phyloP scores from a whole-genome alignment of 2,113 vertebrate genomes.

The Embiotoca jacksoni region DNA sequence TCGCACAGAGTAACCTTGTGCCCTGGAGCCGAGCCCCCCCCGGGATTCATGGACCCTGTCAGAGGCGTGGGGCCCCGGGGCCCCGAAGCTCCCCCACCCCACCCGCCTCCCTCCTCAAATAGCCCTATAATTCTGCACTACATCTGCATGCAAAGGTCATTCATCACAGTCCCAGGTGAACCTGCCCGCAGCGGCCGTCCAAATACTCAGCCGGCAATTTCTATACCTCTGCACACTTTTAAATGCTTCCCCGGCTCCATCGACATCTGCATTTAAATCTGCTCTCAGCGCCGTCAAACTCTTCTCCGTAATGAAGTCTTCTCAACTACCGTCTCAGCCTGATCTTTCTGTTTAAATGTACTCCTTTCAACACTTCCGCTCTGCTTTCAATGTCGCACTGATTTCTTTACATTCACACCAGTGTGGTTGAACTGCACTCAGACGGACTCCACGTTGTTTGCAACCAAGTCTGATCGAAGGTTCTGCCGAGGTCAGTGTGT shows the following conservation, averaged over 20 bases:
- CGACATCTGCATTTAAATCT: slow-evolving; percentile 29
- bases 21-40: slow-evolving; percentile 51
- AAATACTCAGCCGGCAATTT: neutral
- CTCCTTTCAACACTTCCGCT: neutral
- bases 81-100: no score
- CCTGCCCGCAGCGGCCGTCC: slow-evolving; percentile 11
- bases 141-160: slow-evolving; percentile 65
- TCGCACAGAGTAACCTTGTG: slow-evolving; percentile 54
- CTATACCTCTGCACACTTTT: slow-evolving; percentile 24
- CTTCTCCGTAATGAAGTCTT: slow-evolving; percentile 16
- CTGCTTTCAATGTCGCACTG: no score
- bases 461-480: no score
- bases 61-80: slow-evolving; percentile 45
- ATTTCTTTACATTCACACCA: neutral
- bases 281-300: neutral
- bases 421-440: no score
- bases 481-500: no score
- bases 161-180: slow-evolving; percentile 62
- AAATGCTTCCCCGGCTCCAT: neutral
- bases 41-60: slow-evolving; percentile 75
- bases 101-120: slow-evolving; percentile 31
- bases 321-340: neutral
- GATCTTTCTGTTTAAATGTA: slow-evolving; percentile 11
- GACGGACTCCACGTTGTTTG: no score
- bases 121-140: slow-evolving; percentile 53